phyloP scores from a whole-genome alignment of 1,140 invertebrate genomes.

The Physella acuta region DNA sequence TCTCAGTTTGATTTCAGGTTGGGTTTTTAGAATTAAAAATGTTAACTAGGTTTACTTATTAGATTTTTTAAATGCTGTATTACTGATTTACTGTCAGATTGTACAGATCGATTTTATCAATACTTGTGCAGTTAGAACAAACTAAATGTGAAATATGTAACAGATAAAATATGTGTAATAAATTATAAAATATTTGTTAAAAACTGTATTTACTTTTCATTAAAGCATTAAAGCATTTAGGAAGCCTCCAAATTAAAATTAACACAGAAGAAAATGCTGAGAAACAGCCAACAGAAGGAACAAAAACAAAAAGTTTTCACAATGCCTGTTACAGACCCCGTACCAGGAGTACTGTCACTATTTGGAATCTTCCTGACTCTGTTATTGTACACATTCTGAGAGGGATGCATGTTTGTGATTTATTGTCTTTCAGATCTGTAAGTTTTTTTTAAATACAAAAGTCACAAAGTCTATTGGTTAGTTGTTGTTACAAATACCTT shows the following conservation, averaged over 20 bases:
- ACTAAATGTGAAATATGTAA: background rate
- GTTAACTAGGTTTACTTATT: too few relatives aligned
- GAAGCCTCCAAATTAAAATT: background rate
- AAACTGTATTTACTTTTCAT: background rate
- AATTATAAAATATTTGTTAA: background rate
- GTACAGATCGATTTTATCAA: background rate
- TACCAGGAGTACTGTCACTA: slow-evolving; percentile 41
- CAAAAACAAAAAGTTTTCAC: background rate
- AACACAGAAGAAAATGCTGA: slow-evolving; percentile 6
- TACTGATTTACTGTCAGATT: too few relatives aligned
- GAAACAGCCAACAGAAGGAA: background rate
- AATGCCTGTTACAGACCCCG: slow-evolving; percentile 29
- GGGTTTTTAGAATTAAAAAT: too few relatives aligned
- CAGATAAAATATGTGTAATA: background rate
- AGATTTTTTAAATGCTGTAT: too few relatives aligned
- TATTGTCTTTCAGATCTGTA: slow-evolving; percentile 52
- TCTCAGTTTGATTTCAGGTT: too few relatives aligned
- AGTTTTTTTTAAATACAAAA: too few relatives aligned
- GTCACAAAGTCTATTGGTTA: too few relatives aligned
- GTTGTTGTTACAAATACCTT: too few relatives aligned
- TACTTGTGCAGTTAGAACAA: background rate
- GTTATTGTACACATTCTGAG: slow-evolving; percentile 48
- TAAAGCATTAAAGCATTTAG: slow-evolving; percentile 11
- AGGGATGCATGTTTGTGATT: slow-evolving; percentile 50
- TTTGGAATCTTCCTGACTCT: slow-evolving; percentile 55